Conservation (phyloP, 2,888 invertebrate species). For the Ariolimax columbianus region DNA sequence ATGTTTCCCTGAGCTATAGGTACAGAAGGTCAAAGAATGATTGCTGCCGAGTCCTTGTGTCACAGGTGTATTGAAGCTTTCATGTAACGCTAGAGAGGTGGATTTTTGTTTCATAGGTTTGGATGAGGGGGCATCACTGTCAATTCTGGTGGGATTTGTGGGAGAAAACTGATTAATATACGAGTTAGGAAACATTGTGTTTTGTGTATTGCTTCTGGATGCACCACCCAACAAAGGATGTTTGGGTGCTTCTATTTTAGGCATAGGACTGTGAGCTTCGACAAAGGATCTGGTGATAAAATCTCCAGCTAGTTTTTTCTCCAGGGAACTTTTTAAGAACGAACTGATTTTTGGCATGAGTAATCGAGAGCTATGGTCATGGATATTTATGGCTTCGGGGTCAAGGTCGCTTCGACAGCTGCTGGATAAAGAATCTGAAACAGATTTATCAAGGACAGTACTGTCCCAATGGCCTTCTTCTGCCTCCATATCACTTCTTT, state of each 20-base stretch:
- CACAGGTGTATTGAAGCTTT: not conserved
- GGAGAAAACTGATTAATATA: conserved; percentile 42
- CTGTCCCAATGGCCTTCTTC: not conserved
- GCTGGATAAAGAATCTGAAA: not conserved
- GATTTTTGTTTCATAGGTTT: not conserved
- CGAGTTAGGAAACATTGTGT: conserved; percentile 26
- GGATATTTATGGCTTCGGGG: no score
- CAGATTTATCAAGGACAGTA: no score
- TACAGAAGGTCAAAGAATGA: not conserved
- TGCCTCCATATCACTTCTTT: not conserved
- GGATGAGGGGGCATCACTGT: conserved; percentile 18
- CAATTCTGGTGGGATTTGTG: conserved; percentile 24
- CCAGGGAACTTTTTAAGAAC: not conserved
- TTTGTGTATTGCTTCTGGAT: not conserved
- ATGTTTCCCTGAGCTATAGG: not conserved
- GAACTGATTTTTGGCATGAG: not conserved
- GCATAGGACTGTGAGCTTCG: conserved; percentile 18
- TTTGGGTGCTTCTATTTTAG: not conserved
- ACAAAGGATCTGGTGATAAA: conserved; percentile 23
- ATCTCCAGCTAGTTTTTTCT: not conserved
- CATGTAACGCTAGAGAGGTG: not conserved
- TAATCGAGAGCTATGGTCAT: not conserved
- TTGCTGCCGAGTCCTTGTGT: not conserved
- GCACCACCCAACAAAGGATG: no score
- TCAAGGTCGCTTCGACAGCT: no score